Base-by-base conservation (phyloP, 2,888 invertebrate species). In the Drosophila anceps region DNA sequence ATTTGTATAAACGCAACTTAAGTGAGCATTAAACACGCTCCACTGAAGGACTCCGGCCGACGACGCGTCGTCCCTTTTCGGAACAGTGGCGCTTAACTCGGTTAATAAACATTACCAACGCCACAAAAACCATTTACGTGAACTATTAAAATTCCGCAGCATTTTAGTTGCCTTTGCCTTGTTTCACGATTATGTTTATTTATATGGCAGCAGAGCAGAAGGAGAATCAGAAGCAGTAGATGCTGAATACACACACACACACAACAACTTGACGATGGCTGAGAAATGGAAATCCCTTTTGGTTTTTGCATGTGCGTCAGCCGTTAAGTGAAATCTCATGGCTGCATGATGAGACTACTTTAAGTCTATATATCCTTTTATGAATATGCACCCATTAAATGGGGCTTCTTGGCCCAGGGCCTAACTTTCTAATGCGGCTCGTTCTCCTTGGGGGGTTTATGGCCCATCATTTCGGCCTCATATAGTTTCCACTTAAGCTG, bases 1-100 rank as follows among this genome's bases (percentile, higher is more conserved):
- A 88, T 88, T 88, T 85, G 86, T 85, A 85, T 88, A 82, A 88
- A 86, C 88, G 86, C 78, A 88, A 88, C 85, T 85, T 88, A 88
- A 85, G 88, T 80, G 84, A 78, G 88, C 84, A 85, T 85, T 85
- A 86, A 88, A 88, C 76, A 84, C 74, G 85, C 88, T 85, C 69
- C 74, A 88, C 78, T 81, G 74, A 62, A 87, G 82, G 70, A 87
- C 76, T 79, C 58, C 46, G 55, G 74, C 35, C 66, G 35, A 20
- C 31, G 33, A 46, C 37, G 66, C 31, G 33, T 48, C 50, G 66
- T 59, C 41, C 66, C 51, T 65, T 63, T 74, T 66, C 35, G 58
- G 27, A 62, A 69, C 70, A 51, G 50, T 76, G 77, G 73, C 65
- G 71, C 72, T 86, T 82, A 86, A 88, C 79, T 84, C 82, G 84